A percentile compares a stretch with the other conserved stretches of the same genome.
Evolutionary conservation across 2,888 invertebrate genomes (phyloP).

Genomic region (Eristalinus aeneus): DNA sequence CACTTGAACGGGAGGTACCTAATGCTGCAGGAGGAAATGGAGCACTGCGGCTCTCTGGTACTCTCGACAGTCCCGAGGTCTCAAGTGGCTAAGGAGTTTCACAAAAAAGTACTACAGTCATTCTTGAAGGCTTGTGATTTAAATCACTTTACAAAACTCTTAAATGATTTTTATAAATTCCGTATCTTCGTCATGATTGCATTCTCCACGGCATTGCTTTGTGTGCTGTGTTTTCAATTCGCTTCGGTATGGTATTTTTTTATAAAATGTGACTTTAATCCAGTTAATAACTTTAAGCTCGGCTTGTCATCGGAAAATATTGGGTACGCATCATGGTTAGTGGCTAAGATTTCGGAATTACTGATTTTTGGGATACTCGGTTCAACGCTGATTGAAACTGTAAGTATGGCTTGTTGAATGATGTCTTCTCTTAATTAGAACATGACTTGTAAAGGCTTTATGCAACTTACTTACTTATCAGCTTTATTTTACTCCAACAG

Average conservation of each 20-base stretch:
- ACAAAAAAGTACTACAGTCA: slow-evolving; percentile 67
- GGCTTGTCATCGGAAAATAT: slow-evolving; percentile 60
- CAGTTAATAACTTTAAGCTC: slow-evolving; percentile 1
- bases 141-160: slow-evolving; percentile 73
- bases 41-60: not conserved
- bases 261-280: not conserved
- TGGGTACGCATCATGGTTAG: slow-evolving; percentile 69
- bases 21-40: slow-evolving; percentile 73
- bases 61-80: not conserved
- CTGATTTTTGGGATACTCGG: slow-evolving; percentile 72
- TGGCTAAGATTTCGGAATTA: slow-evolving; percentile 72
- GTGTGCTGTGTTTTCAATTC: slow-evolving; percentile 75
- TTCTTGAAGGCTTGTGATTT: slow-evolving; percentile 73
- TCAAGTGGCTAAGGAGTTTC: slow-evolving; percentile 72
- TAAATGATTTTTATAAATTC: slow-evolving; percentile 75
- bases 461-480: no score
- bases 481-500: no score
- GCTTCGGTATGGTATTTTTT: slow-evolving; percentile 74
- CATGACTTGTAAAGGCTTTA: no score
- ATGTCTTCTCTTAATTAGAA: not conserved
- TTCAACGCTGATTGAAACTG: slow-evolving; percentile 71
- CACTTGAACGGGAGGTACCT: slow-evolving; percentile 76
- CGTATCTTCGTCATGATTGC: slow-evolving; percentile 76
- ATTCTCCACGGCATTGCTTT: slow-evolving; percentile 75
- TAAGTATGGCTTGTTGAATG: slow-evolving; percentile 12